phyloP scores from a whole-genome alignment of 2,888 invertebrate genomes.

The Ectemnius continuus region DNA sequence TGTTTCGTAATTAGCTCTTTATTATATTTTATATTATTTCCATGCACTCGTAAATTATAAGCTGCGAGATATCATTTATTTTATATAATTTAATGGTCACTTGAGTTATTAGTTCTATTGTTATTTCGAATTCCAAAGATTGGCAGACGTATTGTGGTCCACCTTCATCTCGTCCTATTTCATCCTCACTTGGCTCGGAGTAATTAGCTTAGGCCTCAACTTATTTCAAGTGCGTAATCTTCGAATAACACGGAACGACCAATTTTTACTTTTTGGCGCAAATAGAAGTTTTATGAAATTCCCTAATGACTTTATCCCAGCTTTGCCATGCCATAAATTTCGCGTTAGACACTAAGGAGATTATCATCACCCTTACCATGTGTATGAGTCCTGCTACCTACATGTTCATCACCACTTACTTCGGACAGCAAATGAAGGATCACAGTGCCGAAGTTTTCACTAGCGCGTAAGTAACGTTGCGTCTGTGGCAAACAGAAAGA shows the following conservation, averaged over 20 bases:
- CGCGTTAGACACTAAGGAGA: neutral
- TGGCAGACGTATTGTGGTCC: neutral
- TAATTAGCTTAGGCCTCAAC: neutral
- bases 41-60: too few species aligned
- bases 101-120: too few species aligned
- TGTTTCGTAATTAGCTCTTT: too few species aligned
- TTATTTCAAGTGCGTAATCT: neutral
- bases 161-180: neutral
- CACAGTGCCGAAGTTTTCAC: neutral
- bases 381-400: neutral
- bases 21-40: too few species aligned
- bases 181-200: neutral
- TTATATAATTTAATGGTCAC: too few species aligned
- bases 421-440: neutral
- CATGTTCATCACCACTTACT: neutral
- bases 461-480: neutral
- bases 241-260: neutral
- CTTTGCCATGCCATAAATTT: neutral
- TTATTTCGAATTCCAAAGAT: neutral
- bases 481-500: too few species aligned
- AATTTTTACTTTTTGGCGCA: neutral
- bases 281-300: neutral
- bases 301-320: neutral
- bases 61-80: too few species aligned
- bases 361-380: neutral